Conservation (phyloP, 2,888 invertebrate genomes). For the Tetragonisca angustula region DNA sequence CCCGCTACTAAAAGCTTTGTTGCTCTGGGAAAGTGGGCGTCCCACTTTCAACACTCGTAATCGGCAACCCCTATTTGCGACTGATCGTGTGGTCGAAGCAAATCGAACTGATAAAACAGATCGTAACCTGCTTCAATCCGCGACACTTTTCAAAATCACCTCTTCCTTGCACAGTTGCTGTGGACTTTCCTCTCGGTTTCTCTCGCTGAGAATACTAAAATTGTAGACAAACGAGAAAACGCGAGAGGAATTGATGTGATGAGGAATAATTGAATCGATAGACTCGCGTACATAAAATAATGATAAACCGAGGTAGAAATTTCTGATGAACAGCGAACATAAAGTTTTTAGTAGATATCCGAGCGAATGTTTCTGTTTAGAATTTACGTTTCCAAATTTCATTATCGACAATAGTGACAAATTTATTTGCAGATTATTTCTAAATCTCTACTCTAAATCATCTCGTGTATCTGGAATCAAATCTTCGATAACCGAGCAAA, state of each 20-base stretch:
- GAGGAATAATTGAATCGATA: background rate
- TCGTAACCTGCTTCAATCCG: conserved; percentile 44
- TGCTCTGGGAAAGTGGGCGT: conserved; percentile 34
- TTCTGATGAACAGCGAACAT: too few relatives aligned
- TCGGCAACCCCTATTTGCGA: conserved; percentile 22
- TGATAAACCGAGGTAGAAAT: too few relatives aligned
- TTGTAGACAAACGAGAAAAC: background rate
- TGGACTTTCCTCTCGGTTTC: background rate
- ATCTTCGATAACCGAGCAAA: too few relatives aligned
- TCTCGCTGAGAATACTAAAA: background rate
- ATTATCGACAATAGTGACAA: too few relatives aligned
- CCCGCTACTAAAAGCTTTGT: conserved; percentile 61
- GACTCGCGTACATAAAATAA: background rate
- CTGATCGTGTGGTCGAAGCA: conserved; percentile 23
- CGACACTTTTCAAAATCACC: conserved; percentile 17
- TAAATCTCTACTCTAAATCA: too few relatives aligned
- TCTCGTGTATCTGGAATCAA: too few relatives aligned
- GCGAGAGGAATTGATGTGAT: background rate
- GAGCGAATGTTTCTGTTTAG: too few relatives aligned
- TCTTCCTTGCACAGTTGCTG: background rate
- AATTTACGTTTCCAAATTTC: too few relatives aligned
- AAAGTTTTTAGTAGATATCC: too few relatives aligned
- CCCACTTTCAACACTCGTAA: conserved; percentile 58
- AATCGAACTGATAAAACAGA: conserved; percentile 10
- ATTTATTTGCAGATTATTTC: too few relatives aligned